Base-by-base conservation (phyloP, 2,113 vertebrate genomes). In the Clupea harengus region DNA sequence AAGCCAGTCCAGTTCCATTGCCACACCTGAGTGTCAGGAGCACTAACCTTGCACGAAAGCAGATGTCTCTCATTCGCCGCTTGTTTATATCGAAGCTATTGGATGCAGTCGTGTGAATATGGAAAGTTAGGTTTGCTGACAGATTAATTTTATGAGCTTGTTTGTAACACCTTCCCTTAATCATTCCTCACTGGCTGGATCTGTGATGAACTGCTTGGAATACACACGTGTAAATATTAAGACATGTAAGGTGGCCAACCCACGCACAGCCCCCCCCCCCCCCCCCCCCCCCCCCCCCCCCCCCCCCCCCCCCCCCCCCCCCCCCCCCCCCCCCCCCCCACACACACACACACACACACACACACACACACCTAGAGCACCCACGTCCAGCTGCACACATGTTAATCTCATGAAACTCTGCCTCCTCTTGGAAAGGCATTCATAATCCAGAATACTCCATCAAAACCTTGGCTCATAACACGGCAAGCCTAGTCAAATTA, bases 391-490 rank as follows among this genome's bases (percentile, higher is more conserved):
- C 72, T 78, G 28, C 28, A 78, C 72, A 15, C 72, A 78, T 15
- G 15, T 39, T 78, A 32, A 78, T 32, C 4, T 15, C 32, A 39
- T 78, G 72, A 78, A 32, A 39, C 75, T 83, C 52, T 50, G 81
- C 49, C 60, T 84, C 47, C 72, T 57, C 64, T 80, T 11, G 4
- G 22, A 49, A 81, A 81, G 49, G 52, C 75, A 84, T 87, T 84
- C 75, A 87, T 7, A 50, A 80, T 15, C 44, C 84, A 78, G n/a
- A 84, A 84, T 45, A 87, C 82, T 84, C 81, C 80, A 84, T 87
- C 86, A 83, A 18, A 54, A n/a, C 54, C 49, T 81, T 87, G 86
- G 64, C 45, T 39, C 81, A 6, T 49, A 84, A 83, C 84, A 84
- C 39, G 39, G 39, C 80, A 81, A 87, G 45, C 83, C 64, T 9